Evolutionary conservation across 2,113 vertebrate species (phyloP).

Genomic region (Todiramphus saurophagus): DNA sequence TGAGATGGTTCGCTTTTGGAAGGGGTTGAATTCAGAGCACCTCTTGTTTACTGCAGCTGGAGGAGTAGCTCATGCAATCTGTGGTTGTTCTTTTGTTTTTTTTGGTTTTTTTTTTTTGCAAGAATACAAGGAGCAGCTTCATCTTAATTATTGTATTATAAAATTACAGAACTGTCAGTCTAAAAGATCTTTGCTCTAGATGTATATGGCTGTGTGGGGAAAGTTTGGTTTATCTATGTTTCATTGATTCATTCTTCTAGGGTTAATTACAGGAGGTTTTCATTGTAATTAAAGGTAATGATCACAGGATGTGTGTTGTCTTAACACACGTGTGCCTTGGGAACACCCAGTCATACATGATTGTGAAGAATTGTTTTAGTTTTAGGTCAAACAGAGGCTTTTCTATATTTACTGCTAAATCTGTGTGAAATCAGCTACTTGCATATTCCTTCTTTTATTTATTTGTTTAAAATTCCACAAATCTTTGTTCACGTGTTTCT

Average conservation of each 20-base stretch:
- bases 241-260: not conserved
- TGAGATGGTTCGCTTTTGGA: constrained; percentile 31
- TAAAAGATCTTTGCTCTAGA: not conserved
- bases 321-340: not conserved
- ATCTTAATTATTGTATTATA: not conserved
- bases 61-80: not conserved
- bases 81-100: no score
- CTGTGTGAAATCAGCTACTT: not conserved
- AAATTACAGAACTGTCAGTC: not conserved
- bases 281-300: constrained; percentile 25
- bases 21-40: not conserved
- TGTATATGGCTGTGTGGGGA: not conserved
- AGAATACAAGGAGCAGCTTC: not conserved
- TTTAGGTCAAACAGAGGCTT: not conserved
- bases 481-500: not conserved
- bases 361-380: not conserved
- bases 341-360: not conserved
- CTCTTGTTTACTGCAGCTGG: constrained; percentile 12
- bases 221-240: not conserved
- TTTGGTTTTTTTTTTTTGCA: not conserved
- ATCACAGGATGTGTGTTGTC: not conserved
- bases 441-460: not conserved
- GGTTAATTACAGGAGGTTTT: constrained; percentile 42
- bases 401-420: not conserved
- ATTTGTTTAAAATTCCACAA: not conserved